Evolutionary conservation across 2,888 invertebrate genomes (phyloP).

Genomic region (Limnephilus marmoratus): DNA sequence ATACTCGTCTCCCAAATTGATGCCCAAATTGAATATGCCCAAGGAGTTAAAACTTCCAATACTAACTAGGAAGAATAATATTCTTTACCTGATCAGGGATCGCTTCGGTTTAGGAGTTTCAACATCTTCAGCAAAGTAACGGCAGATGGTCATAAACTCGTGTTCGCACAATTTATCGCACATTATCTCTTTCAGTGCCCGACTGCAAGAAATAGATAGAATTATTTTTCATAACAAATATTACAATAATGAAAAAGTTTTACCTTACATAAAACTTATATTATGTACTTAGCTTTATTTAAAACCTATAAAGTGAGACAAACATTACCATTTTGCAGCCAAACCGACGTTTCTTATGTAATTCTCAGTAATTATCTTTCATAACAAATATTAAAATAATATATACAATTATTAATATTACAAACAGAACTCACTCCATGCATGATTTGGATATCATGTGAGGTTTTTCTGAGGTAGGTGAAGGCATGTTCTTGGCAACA

Average conservation of each 20-base stretch:
- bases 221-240: not conserved
- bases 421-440: constrained; percentile 71
- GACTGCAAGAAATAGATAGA: constrained; percentile 70
- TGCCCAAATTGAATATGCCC: no score
- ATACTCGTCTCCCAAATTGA: no score
- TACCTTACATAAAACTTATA: no score
- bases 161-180: constrained; percentile 86
- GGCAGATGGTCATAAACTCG: constrained; percentile 86
- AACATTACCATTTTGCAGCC: no score
- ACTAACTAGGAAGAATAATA: not conserved
- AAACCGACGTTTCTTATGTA: no score
- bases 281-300: no score
- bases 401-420: not conserved
- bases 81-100: constrained; percentile 70
- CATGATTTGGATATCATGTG: constrained; percentile 74
- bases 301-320: no score
- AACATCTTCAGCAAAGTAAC: constrained; percentile 79
- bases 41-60: no score
- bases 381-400: not conserved
- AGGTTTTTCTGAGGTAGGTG: constrained; percentile 71
- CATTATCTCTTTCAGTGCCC: constrained; percentile 82
- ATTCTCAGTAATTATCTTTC: not conserved
- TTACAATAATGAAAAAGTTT: not conserved
- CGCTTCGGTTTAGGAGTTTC: constrained; percentile 72
- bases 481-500: constrained; percentile 82